Evolutionary conservation across 2,888 invertebrate genomes (phyloP).

Genomic region (Cremastobaeus sp.): DNA sequence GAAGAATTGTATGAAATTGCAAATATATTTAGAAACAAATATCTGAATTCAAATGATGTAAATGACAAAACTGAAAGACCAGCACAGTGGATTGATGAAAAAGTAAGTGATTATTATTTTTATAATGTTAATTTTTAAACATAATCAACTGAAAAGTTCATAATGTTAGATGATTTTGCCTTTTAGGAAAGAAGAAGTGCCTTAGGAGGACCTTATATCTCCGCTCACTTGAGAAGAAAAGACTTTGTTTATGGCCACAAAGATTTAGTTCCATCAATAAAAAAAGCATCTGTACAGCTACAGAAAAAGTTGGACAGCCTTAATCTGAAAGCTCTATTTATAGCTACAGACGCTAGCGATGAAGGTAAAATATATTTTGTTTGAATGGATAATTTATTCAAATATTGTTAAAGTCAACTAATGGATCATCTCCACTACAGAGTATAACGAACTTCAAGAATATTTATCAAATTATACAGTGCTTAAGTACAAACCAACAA

Average conservation of each 20-base stretch:
- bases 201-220: conserved; percentile 86
- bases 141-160: neutral
- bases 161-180: neutral
- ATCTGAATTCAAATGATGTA: conserved; percentile 83
- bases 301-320: conserved; percentile 80
- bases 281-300: conserved; percentile 88
- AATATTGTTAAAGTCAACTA: conserved; percentile 40
- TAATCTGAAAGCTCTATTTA: conserved; percentile 83
- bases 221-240: conserved; percentile 91
- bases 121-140: conserved; percentile 15
- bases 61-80: conserved; percentile 81
- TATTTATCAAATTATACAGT: conserved; percentile 78
- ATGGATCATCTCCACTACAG: conserved; percentile 71
- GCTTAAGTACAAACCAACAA: conserved; percentile 78
- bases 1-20: conserved; percentile 84
- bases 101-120: conserved; percentile 77
- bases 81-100: conserved; percentile 82
- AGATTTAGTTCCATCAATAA: conserved; percentile 87
- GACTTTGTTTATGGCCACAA: conserved; percentile 90
- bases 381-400: conserved; percentile 10
- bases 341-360: conserved; percentile 90
- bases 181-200: conserved; percentile 79
- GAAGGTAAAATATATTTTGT: conserved; percentile 63
- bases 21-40: conserved; percentile 81
- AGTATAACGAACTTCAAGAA: conserved; percentile 79